Evolutionary conservation across 2,797 vertebrate species (phyloP), one percentile per base, ranked within the genome.

Genomic region (Sternotherus odoratus): DNA sequence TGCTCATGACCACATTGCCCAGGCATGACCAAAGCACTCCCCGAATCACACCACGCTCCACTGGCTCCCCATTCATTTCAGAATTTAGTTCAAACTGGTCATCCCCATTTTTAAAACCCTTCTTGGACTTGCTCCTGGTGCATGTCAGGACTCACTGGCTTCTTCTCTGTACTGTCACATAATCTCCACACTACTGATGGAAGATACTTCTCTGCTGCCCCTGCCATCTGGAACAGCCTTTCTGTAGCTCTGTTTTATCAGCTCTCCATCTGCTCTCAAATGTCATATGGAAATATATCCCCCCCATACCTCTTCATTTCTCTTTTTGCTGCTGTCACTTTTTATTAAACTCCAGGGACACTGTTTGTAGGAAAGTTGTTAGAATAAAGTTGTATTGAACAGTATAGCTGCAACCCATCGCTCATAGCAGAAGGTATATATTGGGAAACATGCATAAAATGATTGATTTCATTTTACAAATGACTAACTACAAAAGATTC

Each of bases 401-500:
- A 89, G 24, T 4, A 36, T 4, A 2, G 77, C 60, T 75, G 12
- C 17, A 84, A 36, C 74, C n/a, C 82, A 85, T 33, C 80, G 8
- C 8, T 75, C 49, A 49, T 0, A 28, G 48, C 2, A 56, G 51
- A 53, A 16, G 87, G 78, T 56, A 4, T 0, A 16, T 33, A 7
- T 5, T 46, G 66, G 39, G 83, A 21, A 80, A 87, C 51, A 69
- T 83, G 60, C 11, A 69, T 51, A 69, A 54, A 86, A 15, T 3
- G 86, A 3, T 28, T 78, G 78, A 83, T 94, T 83, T 81, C 9
- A 51, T 83, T 43, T 30, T 88, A 66, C 48, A 82, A 90, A 84
- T 83, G 4, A 56, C 46, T 82, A 9, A 60, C 3, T 1, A 2
- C 2, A 74, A 48, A 26, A 28, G 75, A 82, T 66, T 86, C 8